A percentile compares a stretch with the other conserved stretches of the same genome.
Evolutionary conservation across 2,113 vertebrate species (phyloP).

Genomic region (Phylloscopus trochiloides): DNA sequence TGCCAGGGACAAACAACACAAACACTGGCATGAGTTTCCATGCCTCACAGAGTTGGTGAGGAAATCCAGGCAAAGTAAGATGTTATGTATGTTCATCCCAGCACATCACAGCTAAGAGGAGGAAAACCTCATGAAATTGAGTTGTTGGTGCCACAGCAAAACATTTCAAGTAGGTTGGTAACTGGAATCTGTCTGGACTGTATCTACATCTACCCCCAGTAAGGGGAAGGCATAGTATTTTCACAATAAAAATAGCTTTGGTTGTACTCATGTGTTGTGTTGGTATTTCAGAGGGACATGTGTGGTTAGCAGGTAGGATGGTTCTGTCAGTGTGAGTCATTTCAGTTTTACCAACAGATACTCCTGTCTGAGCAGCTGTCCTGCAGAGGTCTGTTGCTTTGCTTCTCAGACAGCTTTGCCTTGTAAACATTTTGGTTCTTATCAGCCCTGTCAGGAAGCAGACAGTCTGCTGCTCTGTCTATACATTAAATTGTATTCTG

Average conservation of each 20-base stretch:
- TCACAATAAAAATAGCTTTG: neutral
- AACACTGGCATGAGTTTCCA: neutral
- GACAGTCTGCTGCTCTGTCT: conserved; percentile 24
- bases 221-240: neutral
- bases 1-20: no score
- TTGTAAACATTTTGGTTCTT: conserved; percentile 27
- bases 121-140: neutral
- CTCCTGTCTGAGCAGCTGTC: conserved; percentile 15
- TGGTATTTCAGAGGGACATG: neutral
- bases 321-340: neutral
- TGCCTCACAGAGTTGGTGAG: neutral
- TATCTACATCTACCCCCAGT: neutral
- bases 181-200: neutral
- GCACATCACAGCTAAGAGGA: neutral
- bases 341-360: neutral
- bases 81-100: neutral
- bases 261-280: neutral
- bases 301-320: neutral
- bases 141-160: neutral
- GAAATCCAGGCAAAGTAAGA: neutral
- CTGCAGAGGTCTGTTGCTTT: conserved; percentile 1
- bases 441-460: conserved; percentile 30
- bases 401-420: neutral
- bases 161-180: neutral
- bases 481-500: conserved; percentile 31